A percentile compares a stretch with the other conserved stretches of the same genome.
These are phyloP conservation scores for Gerris lacustris DNA, from an alignment of 2,888 invertebrate species.

Conservation along the genomic window DNA sequence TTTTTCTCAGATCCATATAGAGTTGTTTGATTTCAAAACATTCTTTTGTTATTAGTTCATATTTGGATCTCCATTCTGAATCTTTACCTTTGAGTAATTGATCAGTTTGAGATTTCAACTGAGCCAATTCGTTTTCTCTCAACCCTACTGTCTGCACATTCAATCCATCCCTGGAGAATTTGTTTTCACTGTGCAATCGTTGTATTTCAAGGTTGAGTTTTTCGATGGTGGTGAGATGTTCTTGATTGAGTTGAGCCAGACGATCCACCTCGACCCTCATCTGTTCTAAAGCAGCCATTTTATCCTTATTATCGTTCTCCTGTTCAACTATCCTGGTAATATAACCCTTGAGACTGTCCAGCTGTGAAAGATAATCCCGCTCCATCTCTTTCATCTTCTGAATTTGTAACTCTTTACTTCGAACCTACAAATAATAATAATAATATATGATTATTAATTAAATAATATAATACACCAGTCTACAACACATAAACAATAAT, in stretches of 20 bases:
- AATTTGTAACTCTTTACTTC: conserved; percentile 25
- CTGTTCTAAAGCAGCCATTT: not conserved
- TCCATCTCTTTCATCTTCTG: conserved; percentile 26
- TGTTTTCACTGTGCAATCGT: not conserved
- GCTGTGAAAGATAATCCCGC: conserved; percentile 22
- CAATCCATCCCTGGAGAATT: not conserved
- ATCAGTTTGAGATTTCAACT: conserved; percentile 23
- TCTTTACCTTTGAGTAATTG: conserved; percentile 21
- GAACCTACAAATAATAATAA: conserved; percentile 2
- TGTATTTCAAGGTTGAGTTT: not conserved
- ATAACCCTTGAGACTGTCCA: conserved; percentile 23
- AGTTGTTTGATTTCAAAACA: conserved; percentile 26
- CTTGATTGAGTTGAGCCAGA: not conserved
- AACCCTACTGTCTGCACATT: not conserved
- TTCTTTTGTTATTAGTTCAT: conserved; percentile 24
- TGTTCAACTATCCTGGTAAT: conserved; percentile 3
- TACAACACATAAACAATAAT: too few relatives aligned
- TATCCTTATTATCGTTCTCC: not conserved
- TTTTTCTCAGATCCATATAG: conserved; percentile 25
- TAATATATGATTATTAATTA: not conserved
- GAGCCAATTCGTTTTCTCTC: conserved; percentile 21
- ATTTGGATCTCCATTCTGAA: conserved; percentile 23
- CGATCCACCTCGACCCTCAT: not conserved
- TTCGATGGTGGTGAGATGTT: not conserved
- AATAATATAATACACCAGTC: not conserved